Evolutionary conservation across 2,797 vertebrate genomes (phyloP).

Genomic region (Centroberyx gerrardi): DNA sequence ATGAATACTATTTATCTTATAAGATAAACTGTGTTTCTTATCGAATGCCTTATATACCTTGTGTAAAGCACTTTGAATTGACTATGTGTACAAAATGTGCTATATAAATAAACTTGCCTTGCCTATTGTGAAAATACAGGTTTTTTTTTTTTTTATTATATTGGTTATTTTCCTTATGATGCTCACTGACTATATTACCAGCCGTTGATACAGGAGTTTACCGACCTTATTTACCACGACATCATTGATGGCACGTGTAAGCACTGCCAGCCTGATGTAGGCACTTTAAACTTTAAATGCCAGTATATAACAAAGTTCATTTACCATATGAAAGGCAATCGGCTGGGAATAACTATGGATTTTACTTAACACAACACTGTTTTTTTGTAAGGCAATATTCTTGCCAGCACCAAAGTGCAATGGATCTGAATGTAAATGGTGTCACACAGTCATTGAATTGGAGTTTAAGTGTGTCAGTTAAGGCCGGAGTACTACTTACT

Average conservation of each 20-base stretch:
- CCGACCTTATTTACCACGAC: neutral
- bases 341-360: conserved; percentile 27
- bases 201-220: neutral
- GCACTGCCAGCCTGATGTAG: neutral
- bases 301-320: conserved; percentile 22
- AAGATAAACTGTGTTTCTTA: too few species aligned
- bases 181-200: neutral
- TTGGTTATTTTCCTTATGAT: neutral
- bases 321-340: conserved; percentile 11
- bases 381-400: conserved; percentile 31
- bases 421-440: conserved; percentile 14
- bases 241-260: neutral
- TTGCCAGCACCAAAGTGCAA: conserved; percentile 15
- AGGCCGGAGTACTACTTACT: conserved; percentile 6
- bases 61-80: too few species aligned
- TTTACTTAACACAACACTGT: conserved; percentile 50
- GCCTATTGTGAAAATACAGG: too few species aligned
- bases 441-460: neutral
- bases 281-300: conserved; percentile 5
- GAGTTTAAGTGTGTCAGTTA: conserved; percentile 14
- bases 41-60: too few species aligned
- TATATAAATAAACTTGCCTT: too few species aligned
- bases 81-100: too few species aligned
- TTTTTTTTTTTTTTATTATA: too few species aligned
- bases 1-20: too few species aligned